phyloP scores from a whole-genome alignment of 2,888 invertebrate species.

The Lysandra coridon region DNA sequence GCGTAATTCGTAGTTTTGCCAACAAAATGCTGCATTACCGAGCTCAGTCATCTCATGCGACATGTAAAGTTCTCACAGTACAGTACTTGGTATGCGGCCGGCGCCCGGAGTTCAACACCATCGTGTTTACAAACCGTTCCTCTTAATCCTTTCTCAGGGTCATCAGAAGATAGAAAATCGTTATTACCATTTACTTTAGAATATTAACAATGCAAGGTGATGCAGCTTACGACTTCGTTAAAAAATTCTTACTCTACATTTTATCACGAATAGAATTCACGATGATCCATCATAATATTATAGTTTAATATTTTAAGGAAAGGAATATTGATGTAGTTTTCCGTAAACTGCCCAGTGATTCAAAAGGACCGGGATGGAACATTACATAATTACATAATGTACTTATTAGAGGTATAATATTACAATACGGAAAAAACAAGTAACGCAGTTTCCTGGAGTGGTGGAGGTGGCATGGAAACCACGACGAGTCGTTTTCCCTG shows the following conservation, averaged over 20 bases:
- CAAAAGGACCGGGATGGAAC: too few relatives aligned
- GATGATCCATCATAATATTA: too few relatives aligned
- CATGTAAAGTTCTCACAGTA: constrained; percentile 43
- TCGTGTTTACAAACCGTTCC: constrained; percentile 42
- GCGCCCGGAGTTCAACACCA: constrained; percentile 54
- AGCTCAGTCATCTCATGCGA: neutral
- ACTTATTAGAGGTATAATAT: too few relatives aligned
- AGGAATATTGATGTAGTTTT: too few relatives aligned
- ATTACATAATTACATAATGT: too few relatives aligned
- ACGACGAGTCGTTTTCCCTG: neutral
- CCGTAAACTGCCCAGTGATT: too few relatives aligned
- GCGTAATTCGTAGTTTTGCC: neutral
- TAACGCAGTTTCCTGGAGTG: neutral
- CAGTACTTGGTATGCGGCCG: constrained; percentile 63
- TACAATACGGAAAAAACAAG: too few relatives aligned
- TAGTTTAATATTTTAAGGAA: too few relatives aligned
- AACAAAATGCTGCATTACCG: neutral
- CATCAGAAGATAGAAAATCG: neutral
- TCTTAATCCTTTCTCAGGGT: constrained; percentile 43
- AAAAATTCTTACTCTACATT: too few relatives aligned
- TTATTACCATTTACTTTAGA: neutral
- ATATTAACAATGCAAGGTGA: neutral
- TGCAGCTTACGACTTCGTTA: too few relatives aligned
- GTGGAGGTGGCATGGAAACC: too few relatives aligned
- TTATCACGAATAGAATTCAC: too few relatives aligned